phyloP scores from a whole-genome alignment of 2,113 vertebrate genomes.

The Cervus canadensis region DNA sequence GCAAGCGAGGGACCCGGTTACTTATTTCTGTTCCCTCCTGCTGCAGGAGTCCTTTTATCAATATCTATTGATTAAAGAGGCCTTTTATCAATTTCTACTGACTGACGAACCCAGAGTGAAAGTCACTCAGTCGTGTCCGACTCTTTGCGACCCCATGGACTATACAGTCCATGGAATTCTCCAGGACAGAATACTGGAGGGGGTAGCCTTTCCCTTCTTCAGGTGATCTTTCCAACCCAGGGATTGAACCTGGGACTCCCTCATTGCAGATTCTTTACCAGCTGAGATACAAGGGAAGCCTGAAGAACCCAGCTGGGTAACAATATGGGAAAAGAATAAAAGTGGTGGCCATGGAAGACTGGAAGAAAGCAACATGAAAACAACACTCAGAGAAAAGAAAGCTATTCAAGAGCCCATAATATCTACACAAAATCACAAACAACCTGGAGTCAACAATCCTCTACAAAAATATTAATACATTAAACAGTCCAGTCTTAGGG shows the following conservation, averaged over 20 bases:
- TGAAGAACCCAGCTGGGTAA: background rate
- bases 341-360: background rate
- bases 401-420: background rate
- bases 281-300: background rate
- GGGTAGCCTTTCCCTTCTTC: background rate
- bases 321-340: background rate
- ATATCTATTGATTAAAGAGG: background rate
- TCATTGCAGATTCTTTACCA: background rate
- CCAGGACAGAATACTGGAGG: background rate
- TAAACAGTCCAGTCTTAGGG: background rate
- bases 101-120: background rate
- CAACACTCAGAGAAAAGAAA: background rate
- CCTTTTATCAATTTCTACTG: background rate
- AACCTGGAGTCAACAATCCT: background rate
- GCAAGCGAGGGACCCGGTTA: background rate
- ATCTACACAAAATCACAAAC: background rate
- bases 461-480: background rate
- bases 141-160: background rate
- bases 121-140: background rate
- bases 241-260: background rate
- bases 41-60: background rate
- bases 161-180: background rate
- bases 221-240: background rate
- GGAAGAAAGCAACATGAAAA: background rate
- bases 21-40: background rate